Evolutionary conservation across 2,888 invertebrate species (phyloP), one percentile per base, ranked within the genome.

Genomic region (Malacosoma neustria): DNA sequence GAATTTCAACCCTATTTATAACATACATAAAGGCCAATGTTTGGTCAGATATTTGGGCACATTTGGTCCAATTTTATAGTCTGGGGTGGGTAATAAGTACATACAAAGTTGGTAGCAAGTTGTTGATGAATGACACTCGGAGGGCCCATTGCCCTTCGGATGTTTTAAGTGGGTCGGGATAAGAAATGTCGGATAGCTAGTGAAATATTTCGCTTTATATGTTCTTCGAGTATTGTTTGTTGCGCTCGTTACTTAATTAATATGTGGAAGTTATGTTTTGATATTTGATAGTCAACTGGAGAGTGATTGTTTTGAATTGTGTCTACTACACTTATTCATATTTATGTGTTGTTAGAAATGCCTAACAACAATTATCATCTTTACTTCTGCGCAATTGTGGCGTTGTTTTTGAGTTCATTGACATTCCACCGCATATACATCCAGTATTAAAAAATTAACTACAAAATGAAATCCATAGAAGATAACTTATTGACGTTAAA

Each of bases 141-240:
- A 67, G 85, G 85, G 70, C 79, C 84, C 81, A 85, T 85, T 81
- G 85, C 84, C 85, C 85, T 84, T 84, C 81, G 80, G 72, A 74
- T 73, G 81, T 74, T 80, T 80, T 73, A 84, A 82, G 74, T 74
- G 77, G 81, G 77, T 72, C 63, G 63, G 75, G 81, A 85, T 81
- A 84, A 84, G 84, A 81, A 82, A 80, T 69, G 81, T 74, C 72
- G 85, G 76, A 76, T 80, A 72, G 65, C 68, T 61, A 56, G 74
- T 81, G 77, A 82, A 80, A 81, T 84, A 82, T 81, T 66, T 67
- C 61, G 51, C 49, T 48, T 49, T 53, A 55, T 59, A 57, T 42
- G 43, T 54, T 54, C 51, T 57, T 56, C 41, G 38, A 45, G 42
- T 42, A 42, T 55, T 62, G 59, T 61, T 59, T 56, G 55, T 55